These are phyloP conservation scores for Amphimallon solstitiale DNA, from an alignment of 2,888 invertebrate species.

Conservation along the genomic window DNA sequence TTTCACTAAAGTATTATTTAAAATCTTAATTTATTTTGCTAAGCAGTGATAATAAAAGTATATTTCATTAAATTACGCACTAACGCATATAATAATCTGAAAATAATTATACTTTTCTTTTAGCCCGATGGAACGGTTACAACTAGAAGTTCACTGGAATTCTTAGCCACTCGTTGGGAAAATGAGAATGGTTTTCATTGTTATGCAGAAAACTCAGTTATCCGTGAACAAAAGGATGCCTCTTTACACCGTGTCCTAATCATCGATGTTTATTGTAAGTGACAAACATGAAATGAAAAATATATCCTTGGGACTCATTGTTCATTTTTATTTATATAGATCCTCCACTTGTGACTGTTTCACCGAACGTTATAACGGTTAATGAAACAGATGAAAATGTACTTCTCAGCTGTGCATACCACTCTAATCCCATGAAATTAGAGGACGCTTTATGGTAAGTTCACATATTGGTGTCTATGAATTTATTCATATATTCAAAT, in stretches of 20 bases:
- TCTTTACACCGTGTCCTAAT: conserved; percentile 77
- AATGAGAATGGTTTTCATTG: conserved; percentile 83
- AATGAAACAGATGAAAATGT: conserved; percentile 78
- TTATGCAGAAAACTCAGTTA: conserved; percentile 84
- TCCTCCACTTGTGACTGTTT: conserved; percentile 83
- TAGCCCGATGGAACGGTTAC: conserved; percentile 84
- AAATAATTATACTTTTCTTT: conserved; percentile 42
- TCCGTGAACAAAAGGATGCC: conserved; percentile 75
- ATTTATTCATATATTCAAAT: too few relatives aligned
- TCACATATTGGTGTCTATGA: not conserved
- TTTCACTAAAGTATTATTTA: too few relatives aligned
- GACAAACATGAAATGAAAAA: not conserved
- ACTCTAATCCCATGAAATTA: conserved; percentile 86
- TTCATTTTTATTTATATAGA: conserved; percentile 66
- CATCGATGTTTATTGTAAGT: conserved; percentile 90
- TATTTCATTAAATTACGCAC: too few relatives aligned
- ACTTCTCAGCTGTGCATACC: conserved; percentile 82
- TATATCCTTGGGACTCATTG: not conserved
- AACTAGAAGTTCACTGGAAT: conserved; percentile 80
- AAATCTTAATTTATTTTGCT: too few relatives aligned
- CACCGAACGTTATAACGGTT: conserved; percentile 79
- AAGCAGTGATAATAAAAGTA: too few relatives aligned
- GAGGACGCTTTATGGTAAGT: conserved; percentile 81
- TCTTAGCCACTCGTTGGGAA: conserved; percentile 83
- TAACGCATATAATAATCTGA: too few relatives aligned